Evolutionary conservation across 2,797 vertebrate genomes (phyloP).

Genomic region (Geotrypetes seraphini): DNA sequence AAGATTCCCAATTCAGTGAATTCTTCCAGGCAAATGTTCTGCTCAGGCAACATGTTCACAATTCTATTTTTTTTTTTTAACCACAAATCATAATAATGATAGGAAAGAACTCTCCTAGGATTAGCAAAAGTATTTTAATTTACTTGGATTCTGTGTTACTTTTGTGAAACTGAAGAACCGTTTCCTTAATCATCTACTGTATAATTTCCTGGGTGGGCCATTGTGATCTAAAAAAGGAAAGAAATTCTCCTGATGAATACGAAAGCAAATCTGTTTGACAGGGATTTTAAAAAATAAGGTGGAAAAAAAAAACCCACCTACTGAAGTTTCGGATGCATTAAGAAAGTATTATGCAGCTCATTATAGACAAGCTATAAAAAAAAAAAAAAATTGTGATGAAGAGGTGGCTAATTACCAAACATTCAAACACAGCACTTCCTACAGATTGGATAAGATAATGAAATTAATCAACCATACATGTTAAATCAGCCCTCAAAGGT

Average conservation of each 20-base stretch:
- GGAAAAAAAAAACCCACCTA: no score
- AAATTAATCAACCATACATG: slow-evolving; percentile 17
- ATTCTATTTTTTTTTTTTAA: no score
- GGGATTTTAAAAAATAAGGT: no score
- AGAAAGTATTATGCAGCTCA: slow-evolving; percentile 16
- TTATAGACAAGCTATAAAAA: slow-evolving; percentile 7
- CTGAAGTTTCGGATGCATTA: slow-evolving; percentile 22
- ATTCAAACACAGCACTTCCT: slow-evolving; percentile 13
- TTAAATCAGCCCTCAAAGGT: slow-evolving; percentile 25
- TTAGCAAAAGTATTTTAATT: no score
- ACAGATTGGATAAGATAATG: slow-evolving; percentile 9
- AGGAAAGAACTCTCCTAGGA: no score
- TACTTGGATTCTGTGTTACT: no score
- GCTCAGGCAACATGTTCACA: no score
- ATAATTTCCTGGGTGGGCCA: slow-evolving; percentile 12
- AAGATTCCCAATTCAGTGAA: no score
- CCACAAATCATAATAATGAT: no score
- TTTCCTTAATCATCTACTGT: slow-evolving; percentile 1
- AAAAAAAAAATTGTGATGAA: background rate
- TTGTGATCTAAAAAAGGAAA: slow-evolving; percentile 19
- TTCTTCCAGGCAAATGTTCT: no score
- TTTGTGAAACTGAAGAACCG: background rate
- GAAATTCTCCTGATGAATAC: slow-evolving; percentile 6
- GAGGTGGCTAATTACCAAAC: slow-evolving; percentile 16
- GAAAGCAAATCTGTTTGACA: slow-evolving; percentile 22